phyloP scores from a whole-genome alignment of 2,113 vertebrate species.

The Peromyscus maniculatus region DNA sequence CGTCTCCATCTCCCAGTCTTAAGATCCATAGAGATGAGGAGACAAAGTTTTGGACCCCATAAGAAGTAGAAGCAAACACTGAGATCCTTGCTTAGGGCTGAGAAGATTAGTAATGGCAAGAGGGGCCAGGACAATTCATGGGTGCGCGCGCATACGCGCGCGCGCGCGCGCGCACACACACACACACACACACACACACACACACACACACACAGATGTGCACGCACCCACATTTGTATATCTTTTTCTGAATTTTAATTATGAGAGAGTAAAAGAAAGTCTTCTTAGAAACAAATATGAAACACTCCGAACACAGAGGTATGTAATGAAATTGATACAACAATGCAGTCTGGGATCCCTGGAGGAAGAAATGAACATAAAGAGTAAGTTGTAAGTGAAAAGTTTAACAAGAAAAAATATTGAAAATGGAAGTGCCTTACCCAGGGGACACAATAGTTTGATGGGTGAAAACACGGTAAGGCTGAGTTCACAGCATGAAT shows the following conservation, averaged over 20 bases:
- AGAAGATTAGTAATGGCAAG: neutral
- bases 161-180: too few relatives aligned
- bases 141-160: too few relatives aligned
- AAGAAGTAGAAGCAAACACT: neutral
- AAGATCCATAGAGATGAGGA: neutral
- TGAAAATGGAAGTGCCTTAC: neutral
- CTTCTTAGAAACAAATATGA: neutral
- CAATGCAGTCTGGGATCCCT: neutral
- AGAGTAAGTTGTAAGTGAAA: neutral
- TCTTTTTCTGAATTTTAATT: constrained; percentile 13
- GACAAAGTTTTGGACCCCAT: neutral
- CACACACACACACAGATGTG: neutral
- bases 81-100: neutral
- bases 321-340: neutral
- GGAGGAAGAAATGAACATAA: neutral
- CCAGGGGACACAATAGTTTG: neutral
- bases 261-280: neutral
- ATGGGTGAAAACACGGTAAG: neutral
- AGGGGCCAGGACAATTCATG: neutral
- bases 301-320: neutral
- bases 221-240: neutral
- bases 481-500: neutral
- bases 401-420: neutral
- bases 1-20: neutral
- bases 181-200: too few relatives aligned